phyloP scores from a whole-genome alignment of 2,797 vertebrate genomes.

The Sebastes jordani region DNA sequence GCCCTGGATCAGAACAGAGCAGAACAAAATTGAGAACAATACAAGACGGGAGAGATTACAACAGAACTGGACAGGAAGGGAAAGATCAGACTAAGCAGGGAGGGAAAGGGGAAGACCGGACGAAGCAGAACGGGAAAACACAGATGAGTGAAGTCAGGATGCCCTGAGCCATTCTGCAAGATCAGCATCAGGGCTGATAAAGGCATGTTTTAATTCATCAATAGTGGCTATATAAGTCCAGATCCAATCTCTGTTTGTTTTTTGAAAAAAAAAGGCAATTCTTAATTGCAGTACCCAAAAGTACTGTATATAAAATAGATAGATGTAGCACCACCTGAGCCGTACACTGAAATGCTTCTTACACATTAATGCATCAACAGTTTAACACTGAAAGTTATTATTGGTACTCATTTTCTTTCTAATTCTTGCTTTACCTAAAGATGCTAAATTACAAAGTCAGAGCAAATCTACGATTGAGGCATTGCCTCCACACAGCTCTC shows the following conservation, averaged over 20 bases:
- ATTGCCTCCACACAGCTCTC: not conserved
- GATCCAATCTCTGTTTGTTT: not conserved
- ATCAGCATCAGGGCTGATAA: slow-evolving; percentile 9
- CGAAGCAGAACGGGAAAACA: slow-evolving; percentile 9
- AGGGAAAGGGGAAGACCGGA: slow-evolving; percentile 22
- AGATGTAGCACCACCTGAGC: not conserved
- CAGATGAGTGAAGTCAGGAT: slow-evolving; percentile 9
- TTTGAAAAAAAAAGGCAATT: not conserved
- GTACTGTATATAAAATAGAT: not conserved
- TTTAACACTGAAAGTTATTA: not conserved
- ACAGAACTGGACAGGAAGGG: slow-evolving; percentile 48
- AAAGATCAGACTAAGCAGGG: slow-evolving; percentile 44
- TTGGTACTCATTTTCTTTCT: not conserved
- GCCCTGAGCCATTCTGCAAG: not conserved
- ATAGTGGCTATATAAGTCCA: not conserved
- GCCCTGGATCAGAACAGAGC: slow-evolving; percentile 49
- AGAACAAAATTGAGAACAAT: slow-evolving; percentile 45
- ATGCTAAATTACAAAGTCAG: no score
- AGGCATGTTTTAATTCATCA: not conserved
- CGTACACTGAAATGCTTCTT: not conserved
- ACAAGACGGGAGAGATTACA: slow-evolving; percentile 40
- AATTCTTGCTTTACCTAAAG: not conserved
- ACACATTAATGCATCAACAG: not conserved
- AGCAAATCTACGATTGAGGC: no score
- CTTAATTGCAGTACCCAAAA: not conserved